Base-by-base conservation (phyloP, 2,888 invertebrate genomes). In the Cephus pulcher region DNA sequence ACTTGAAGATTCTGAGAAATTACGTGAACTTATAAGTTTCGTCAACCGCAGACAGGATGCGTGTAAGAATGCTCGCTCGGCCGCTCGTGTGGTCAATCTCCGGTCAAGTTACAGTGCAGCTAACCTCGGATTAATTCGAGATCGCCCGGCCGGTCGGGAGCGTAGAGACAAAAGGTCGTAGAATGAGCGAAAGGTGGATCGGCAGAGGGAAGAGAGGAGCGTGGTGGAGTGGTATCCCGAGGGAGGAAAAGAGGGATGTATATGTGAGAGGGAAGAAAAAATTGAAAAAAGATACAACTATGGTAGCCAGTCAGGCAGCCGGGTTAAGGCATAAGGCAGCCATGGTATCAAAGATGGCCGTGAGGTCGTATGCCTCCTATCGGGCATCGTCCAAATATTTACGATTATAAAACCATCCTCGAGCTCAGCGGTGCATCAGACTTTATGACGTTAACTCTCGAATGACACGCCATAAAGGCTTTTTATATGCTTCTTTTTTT, bases 31-130 rank as follows among this genome's bases (percentile, higher is more conserved):
- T 86, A 88, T 88, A 89, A 87, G 89, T 90, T 90, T 90, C 89
- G 90, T 90, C 89, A 90, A 90, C 89, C 89, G 88, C 89, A 90
- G 89, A 88, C 89, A 89, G 88, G 89, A 88, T 89, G 90, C 89
- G 90, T 89, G 89, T 86, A 89, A 88, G 89, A 90, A 89, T 89
- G 87, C 86, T 81, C 84, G 70, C 70, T 30, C 70, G 70, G 70
- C 30, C 70, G 70, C 32, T 84, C 83, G 81, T 85, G 82, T 83
- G 81, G 84, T 84, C 85, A 83, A 80, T 83, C 85, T 84, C 84
- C 86, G 89, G 88, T 88, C 88, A 86, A 87, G 88, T 89, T 89
- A 89, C 88, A 87, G 87, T 83, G 86, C 82, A 82, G 77, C 87
- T 88, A 88, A 89, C 87, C 87, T 87, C 86, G 85, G 85, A 88